Evolutionary conservation across 2,113 vertebrate species (phyloP).

Genomic region (Ochotona princeps): DNA sequence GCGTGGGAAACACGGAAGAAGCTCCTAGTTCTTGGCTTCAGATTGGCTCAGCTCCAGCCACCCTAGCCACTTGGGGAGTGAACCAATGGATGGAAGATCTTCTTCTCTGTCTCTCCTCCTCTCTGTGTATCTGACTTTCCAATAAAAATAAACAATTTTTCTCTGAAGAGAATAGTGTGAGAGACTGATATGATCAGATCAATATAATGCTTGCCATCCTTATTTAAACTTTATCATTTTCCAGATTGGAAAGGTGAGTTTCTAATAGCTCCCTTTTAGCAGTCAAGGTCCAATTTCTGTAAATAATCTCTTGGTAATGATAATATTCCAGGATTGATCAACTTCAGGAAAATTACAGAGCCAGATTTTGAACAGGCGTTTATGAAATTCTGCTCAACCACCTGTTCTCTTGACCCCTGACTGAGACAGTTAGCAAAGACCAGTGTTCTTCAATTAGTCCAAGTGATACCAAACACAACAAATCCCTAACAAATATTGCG

Average conservation of each 20-base stretch:
- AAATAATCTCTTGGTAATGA: conserved; percentile 88
- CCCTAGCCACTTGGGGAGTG: too few species aligned
- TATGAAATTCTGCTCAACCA: conserved; percentile 84
- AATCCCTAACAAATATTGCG: conserved; percentile 62
- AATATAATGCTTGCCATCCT: conserved; percentile 81
- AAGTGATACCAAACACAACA: conserved; percentile 79
- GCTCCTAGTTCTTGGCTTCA: too few species aligned
- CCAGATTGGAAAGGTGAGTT: conserved; percentile 87
- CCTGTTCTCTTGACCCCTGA: conserved; percentile 84
- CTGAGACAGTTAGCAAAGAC: conserved; percentile 80
- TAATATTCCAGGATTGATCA: conserved; percentile 78
- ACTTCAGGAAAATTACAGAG: conserved; percentile 84
- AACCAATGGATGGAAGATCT: too few species aligned
- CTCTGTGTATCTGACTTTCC: too few species aligned
- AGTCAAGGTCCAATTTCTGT: conserved; percentile 83
- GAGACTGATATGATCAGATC: conserved; percentile 51
- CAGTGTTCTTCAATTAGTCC: conserved; percentile 84
- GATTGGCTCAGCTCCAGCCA: too few species aligned
- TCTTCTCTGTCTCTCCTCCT: too few species aligned
- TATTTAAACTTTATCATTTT: conserved; percentile 87
- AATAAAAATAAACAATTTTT: too few species aligned
- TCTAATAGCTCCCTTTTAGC: conserved; percentile 86
- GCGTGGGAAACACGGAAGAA: too few species aligned
- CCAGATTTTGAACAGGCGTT: conserved; percentile 86
- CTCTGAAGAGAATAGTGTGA: not conserved